Evolutionary conservation across 2,797 vertebrate species (phyloP).

Genomic region (Cirrhinus molitorella): DNA sequence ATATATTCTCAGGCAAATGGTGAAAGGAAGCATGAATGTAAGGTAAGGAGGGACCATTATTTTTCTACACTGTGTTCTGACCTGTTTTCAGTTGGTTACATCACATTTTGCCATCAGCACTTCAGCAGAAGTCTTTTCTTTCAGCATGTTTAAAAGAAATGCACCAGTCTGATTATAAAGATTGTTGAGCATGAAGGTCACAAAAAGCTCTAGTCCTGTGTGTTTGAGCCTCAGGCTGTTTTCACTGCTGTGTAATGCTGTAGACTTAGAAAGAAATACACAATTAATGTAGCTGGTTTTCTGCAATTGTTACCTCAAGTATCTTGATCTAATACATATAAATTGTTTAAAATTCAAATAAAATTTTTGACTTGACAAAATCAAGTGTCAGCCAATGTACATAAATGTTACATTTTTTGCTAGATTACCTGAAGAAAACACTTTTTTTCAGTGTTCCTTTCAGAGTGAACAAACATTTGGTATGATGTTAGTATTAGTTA

Average conservation of each 20-base stretch:
- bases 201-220: not conserved
- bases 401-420: not conserved
- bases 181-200: not conserved
- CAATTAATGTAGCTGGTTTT: not conserved
- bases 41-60: not conserved
- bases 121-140: slow-evolving; percentile 7
- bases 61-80: not conserved
- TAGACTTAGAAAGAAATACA: not conserved
- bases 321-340: not conserved
- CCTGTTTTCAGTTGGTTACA: slow-evolving; percentile 8
- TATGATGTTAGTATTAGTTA: not conserved
- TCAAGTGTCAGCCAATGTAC: too few relatives aligned
- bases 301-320: not conserved
- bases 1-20: not conserved
- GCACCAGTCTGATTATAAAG: not conserved
- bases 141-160: not conserved
- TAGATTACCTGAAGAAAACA: not conserved
- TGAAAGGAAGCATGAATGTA: not conserved
- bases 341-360: not conserved
- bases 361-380: not conserved
- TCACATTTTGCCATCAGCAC: slow-evolving; percentile 16
- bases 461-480: not conserved
- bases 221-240: not conserved
- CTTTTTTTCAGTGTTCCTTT: not conserved
- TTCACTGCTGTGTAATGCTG: not conserved